Percentiles rank a stretch among this genome's conserved stretches.
Evolutionary conservation across 2,113 vertebrate species (phyloP).

Genomic region (Cyanoderma ruficeps): DNA sequence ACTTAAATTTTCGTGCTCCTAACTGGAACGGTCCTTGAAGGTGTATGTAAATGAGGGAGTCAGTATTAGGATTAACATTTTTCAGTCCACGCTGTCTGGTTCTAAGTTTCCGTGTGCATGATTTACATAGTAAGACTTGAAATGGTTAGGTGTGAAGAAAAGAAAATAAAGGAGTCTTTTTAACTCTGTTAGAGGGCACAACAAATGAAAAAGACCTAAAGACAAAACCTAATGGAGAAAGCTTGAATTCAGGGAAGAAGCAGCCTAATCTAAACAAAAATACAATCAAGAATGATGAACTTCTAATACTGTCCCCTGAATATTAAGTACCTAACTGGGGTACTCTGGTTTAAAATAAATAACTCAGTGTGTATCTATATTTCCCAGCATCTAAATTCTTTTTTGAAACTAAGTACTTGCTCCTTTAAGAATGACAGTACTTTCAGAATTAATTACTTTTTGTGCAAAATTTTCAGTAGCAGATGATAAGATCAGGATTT

Average conservation of each 20-base stretch:
- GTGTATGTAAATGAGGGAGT: not conserved
- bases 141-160: not conserved
- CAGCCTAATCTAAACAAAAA: not conserved
- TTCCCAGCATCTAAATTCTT: not conserved
- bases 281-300: not conserved
- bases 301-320: not conserved
- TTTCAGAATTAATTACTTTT: not conserved
- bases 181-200: not conserved
- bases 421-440: not conserved
- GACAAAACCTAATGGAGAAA: not conserved
- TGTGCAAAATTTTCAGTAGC: not conserved
- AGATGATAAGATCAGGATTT: not conserved
- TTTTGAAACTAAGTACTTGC: not conserved
- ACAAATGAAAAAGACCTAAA: not conserved
- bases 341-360: not conserved
- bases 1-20: not conserved
- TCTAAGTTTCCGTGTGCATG: not conserved
- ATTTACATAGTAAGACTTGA: not conserved
- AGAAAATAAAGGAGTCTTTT: not conserved
- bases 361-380: accelerated
- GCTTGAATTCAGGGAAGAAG: not conserved
- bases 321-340: not conserved
- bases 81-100: not conserved
- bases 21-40: not conserved
- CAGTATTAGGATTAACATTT: not conserved